Evolutionary conservation across 2,113 vertebrate genomes (phyloP).

Genomic region (Actenoides lindsayi): DNA sequence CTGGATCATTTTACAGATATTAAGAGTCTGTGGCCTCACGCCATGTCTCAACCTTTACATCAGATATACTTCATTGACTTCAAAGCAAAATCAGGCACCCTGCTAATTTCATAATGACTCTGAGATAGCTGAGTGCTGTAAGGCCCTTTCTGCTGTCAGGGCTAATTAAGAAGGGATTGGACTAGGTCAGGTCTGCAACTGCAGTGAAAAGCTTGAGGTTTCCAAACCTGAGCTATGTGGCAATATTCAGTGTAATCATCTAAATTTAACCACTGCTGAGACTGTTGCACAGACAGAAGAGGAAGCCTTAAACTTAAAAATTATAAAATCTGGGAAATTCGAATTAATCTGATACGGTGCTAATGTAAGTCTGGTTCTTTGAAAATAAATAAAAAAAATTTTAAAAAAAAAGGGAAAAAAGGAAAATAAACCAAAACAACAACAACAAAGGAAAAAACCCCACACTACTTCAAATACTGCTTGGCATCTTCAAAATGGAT

Average conservation of each 20-base stretch:
- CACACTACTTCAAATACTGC: not conserved
- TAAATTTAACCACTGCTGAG: not conserved
- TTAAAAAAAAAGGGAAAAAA: too few relatives aligned
- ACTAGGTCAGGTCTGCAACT: not conserved
- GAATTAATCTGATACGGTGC: not conserved
- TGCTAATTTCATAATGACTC: constrained; percentile 39
- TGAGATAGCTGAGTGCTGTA: not conserved
- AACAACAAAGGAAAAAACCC: accelerated
- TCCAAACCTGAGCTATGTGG: not conserved
- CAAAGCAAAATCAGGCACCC: constrained; percentile 15
- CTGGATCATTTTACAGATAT: not conserved
- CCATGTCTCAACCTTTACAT: not conserved
- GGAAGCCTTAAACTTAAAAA: not conserved
- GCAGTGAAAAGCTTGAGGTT: not conserved
- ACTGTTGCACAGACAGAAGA: not conserved
- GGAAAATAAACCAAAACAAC: accelerated
- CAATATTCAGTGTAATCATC: not conserved
- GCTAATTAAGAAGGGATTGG: constrained; percentile 22
- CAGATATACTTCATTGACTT: not conserved
- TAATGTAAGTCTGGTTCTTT: not conserved
- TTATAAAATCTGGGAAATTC: not conserved
- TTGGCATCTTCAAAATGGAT: not conserved
- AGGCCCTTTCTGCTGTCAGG: constrained; percentile 17
- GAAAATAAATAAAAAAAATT: accelerated
- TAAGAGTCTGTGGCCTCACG: not conserved